Conservation (phyloP, 2,888 invertebrate genomes). For the Nomada goodeniana region DNA sequence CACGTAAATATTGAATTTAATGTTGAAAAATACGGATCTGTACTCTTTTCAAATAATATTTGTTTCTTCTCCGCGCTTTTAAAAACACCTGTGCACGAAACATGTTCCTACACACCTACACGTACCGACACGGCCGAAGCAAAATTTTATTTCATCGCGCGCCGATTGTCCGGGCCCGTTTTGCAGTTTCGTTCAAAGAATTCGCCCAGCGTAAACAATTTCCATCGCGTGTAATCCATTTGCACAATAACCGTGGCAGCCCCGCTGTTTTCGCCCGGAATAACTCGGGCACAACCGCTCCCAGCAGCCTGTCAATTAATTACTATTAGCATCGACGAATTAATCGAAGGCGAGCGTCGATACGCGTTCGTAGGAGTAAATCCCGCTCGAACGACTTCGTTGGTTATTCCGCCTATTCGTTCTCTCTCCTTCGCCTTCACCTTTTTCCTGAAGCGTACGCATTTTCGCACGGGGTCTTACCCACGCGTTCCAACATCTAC, state of each 20-base stretch:
- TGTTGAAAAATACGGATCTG: too few relatives aligned
- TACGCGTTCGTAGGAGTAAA: conserved; percentile 58
- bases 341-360: conserved; percentile 45
- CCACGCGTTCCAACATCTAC: conserved; percentile 41
- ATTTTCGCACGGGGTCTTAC: conserved; percentile 47
- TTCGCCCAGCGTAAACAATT: background rate
- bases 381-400: conserved; percentile 50
- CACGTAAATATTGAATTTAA: too few relatives aligned
- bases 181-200: background rate
- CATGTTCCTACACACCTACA: too few relatives aligned
- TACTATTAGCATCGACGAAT: conserved; percentile 48
- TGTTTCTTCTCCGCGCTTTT: too few relatives aligned
- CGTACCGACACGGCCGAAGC: too few relatives aligned
- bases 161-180: background rate
- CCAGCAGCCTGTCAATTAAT: conserved; percentile 44
- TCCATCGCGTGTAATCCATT: background rate
- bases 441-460: conserved; percentile 3
- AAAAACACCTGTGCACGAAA: too few relatives aligned
- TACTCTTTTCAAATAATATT: too few relatives aligned
- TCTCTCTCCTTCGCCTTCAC: conserved; percentile 24
- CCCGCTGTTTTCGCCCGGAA: conserved; percentile 8
- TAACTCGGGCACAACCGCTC: conserved; percentile 10
- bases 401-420: conserved; percentile 22
- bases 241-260: conserved; percentile 30
- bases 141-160: too few relatives aligned